Evolutionary conservation across 2,888 invertebrate species (phyloP), one percentile per base, ranked within the genome.

Genomic region (Sinohyriopsis cumingii): DNA sequence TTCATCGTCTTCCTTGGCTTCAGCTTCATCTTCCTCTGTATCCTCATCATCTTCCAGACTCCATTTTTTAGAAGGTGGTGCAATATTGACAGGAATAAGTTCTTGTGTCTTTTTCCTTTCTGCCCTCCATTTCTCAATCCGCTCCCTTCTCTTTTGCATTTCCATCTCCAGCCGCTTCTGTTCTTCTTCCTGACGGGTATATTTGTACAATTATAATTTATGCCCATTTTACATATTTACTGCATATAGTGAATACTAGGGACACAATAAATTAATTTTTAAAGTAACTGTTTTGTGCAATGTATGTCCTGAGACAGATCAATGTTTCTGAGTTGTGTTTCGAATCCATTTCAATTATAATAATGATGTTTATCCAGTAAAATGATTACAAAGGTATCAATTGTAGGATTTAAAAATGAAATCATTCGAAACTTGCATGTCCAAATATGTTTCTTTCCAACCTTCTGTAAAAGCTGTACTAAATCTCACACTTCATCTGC

Each of bases 11-110:
- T 79, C 81, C 33, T 80, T 77, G 45, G 82, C 78, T 28, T 76
- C 71, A 80, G 92, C 92, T 94, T 95, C 84, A 19, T 86, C 86
- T 33, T 87, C 89, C 65, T 88, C 89, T 69, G 98, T 98, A 77
- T 96, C 96, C 76, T 96, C 97, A 87, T 99, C 98, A 90, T 98
- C 97, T 89, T 98, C 97, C 68, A 98, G 91, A 69, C 96, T 97
- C 96, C 98, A 98, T 87, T 96, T 96, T 90, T 97, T 97, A 12
- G 79, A 77, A 5, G 86, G 83, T 15, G 82, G 84, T 9, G 84
- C 81, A 59, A 87, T 84, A 65, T 86, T 83, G 28, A 86, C 82
- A 20, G 83, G 85, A 9, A 93, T 93, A 87, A 96, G 95, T 57
- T 95, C 90, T 86, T 96, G 95, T 84, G 95, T 95, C 79, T 95